Conservation (phyloP, 2,888 invertebrate species). For the Galeruca laticollis region DNA sequence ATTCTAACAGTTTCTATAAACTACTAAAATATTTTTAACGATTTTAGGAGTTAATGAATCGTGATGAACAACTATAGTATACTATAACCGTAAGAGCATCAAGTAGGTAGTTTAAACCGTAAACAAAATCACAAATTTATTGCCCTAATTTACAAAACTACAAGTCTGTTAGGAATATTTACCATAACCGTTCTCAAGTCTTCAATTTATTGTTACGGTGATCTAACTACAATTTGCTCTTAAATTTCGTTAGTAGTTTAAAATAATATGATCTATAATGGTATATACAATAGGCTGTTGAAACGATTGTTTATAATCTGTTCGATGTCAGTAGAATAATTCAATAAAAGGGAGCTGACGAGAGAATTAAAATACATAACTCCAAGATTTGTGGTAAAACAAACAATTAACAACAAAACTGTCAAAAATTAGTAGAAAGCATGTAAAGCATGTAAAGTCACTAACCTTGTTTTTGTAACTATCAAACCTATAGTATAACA, state of each 20-base stretch:
- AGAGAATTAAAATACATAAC: too few relatives aligned
- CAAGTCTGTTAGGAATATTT: background rate
- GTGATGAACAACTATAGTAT: constrained; percentile 12
- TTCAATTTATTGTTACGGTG: background rate
- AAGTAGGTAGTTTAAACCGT: background rate
- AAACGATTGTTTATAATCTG: background rate
- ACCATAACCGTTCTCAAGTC: background rate
- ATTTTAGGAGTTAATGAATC: constrained; percentile 18
- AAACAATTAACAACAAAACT: too few relatives aligned
- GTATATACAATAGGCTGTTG: background rate
- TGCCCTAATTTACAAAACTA: too few relatives aligned
- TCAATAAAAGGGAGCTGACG: too few relatives aligned
- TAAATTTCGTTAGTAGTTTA: background rate
- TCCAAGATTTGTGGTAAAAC: too few relatives aligned
- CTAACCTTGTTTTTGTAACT: too few relatives aligned
- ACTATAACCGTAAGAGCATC: constrained; percentile 2
- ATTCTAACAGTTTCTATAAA: constrained; percentile 17
- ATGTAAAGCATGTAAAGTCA: too few relatives aligned
- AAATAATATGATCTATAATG: background rate
- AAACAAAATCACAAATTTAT: too few relatives aligned
- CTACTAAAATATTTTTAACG: constrained; percentile 20
- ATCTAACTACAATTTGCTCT: background rate
- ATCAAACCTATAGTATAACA: too few relatives aligned
- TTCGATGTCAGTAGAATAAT: background rate
- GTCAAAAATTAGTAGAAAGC: too few relatives aligned